Conservation (phyloP, 1,140 invertebrate species). For the Drosophila tropicalis region DNA sequence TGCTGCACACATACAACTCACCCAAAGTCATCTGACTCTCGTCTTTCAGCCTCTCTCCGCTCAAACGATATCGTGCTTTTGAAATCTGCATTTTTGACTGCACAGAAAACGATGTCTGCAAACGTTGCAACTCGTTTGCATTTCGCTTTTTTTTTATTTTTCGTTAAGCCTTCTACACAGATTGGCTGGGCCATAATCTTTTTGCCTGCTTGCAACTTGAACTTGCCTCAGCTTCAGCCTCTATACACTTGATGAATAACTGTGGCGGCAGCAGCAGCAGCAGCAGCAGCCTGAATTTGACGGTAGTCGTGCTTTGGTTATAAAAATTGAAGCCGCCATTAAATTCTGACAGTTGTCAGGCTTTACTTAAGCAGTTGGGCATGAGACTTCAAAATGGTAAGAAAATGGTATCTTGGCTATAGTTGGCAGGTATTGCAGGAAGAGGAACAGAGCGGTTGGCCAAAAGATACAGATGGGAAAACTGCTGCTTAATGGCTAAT, state of each 20-base stretch:
- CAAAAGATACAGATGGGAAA: too few relatives aligned
- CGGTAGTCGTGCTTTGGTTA: conserved; percentile 81
- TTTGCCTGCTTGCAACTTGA: conserved; percentile 47
- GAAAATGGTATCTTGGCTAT: conserved; percentile 4
- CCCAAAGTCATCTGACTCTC: conserved; percentile 10
- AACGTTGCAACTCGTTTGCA: conserved; percentile 65
- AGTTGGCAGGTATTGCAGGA: background rate
- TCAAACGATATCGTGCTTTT: conserved; percentile 67
- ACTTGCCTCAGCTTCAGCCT: conserved; percentile 31
- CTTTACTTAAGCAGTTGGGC: conserved; percentile 49
- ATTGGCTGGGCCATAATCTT: conserved; percentile 72
- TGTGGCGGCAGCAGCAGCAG: conserved; percentile 2
- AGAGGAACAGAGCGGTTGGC: too few relatives aligned
- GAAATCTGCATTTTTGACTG: conserved; percentile 72
- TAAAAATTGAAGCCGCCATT: conserved; percentile 82
- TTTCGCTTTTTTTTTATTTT: conserved; percentile 41
- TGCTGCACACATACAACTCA: conserved; percentile 70
- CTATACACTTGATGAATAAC: conserved; percentile 56
- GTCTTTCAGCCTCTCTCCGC: background rate
- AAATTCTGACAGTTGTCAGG: conserved; percentile 81
- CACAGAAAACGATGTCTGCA: conserved; percentile 21
- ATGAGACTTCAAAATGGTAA: conserved; percentile 33
- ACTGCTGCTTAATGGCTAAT: conserved; percentile 37
- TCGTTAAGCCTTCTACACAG: conserved; percentile 39
- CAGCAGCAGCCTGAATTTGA: conserved; percentile 40